These are phyloP conservation scores for Protula sp. DNA, from an alignment of 2,888 invertebrate species.

Conservation along the genomic window DNA sequence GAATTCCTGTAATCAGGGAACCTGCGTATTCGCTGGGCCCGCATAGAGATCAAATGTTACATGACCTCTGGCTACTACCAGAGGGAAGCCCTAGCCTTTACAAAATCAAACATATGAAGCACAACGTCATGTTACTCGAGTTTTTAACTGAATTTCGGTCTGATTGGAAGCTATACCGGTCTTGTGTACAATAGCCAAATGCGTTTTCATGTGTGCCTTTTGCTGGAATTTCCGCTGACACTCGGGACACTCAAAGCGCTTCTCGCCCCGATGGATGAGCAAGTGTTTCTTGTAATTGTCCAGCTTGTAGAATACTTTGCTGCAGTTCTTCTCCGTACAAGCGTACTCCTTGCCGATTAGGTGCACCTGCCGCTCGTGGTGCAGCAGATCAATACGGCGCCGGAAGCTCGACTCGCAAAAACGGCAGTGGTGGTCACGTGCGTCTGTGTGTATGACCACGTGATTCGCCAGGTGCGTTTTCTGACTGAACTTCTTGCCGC, in stretches of 20 bases:
- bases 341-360: slow-evolving; percentile 32
- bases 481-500: slow-evolving; percentile 38
- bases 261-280: slow-evolving; percentile 35
- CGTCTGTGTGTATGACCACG: slow-evolving; percentile 36
- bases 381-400: slow-evolving; percentile 34
- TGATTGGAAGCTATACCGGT: no score
- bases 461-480: slow-evolving; percentile 43
- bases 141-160: no score
- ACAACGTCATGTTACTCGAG: no score
- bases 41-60: no score
- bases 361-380: slow-evolving; percentile 38
- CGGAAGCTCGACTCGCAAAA: slow-evolving; percentile 38
- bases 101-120: no score
- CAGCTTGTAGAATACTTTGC: slow-evolving; percentile 32
- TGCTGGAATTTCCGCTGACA: slow-evolving; percentile 40
- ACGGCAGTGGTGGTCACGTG: slow-evolving; percentile 33
- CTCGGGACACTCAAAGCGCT: slow-evolving; percentile 33
- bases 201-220: slow-evolving; percentile 42
- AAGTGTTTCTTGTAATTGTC: slow-evolving; percentile 39
- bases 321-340: slow-evolving; percentile 28
- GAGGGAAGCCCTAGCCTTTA: no score
- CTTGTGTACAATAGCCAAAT: slow-evolving; percentile 34
- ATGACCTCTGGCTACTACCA: no score
- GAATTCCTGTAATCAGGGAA: no score
- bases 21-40: no score